These are phyloP conservation scores for Anastrepha obliqua DNA, from an alignment of 1,140 invertebrate genomes.

Conservation along the genomic window DNA sequence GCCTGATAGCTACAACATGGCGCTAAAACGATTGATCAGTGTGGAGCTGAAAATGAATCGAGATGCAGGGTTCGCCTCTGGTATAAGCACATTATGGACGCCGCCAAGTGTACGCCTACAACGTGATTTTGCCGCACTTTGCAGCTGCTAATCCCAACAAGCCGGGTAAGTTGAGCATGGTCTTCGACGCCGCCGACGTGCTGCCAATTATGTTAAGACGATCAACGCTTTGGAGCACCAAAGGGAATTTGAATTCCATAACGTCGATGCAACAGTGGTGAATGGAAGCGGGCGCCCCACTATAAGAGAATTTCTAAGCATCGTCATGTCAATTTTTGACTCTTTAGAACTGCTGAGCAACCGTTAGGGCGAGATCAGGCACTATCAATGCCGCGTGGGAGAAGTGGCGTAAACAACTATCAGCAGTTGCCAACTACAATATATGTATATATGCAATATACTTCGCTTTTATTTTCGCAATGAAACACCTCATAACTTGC, in stretches of 20 bases:
- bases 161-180: no score
- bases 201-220: no score
- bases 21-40: no score
- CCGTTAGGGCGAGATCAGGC: neutral
- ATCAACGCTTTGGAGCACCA: no score
- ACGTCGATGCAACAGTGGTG: neutral
- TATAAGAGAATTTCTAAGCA: neutral
- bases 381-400: neutral
- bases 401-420: neutral
- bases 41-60: no score
- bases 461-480: slow-evolving; percentile 33
- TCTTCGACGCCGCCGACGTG: no score
- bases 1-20: no score
- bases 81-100: no score
- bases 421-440: neutral
- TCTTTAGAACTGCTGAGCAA: neutral
- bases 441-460: neutral
- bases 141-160: no score
- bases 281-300: neutral
- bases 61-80: no score
- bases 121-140: no score
- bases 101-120: no score
- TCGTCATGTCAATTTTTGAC: neutral
- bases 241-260: neutral
- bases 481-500: neutral